phyloP scores from a whole-genome alignment of 1,140 invertebrate genomes.

The Galendromus occidentalis region DNA sequence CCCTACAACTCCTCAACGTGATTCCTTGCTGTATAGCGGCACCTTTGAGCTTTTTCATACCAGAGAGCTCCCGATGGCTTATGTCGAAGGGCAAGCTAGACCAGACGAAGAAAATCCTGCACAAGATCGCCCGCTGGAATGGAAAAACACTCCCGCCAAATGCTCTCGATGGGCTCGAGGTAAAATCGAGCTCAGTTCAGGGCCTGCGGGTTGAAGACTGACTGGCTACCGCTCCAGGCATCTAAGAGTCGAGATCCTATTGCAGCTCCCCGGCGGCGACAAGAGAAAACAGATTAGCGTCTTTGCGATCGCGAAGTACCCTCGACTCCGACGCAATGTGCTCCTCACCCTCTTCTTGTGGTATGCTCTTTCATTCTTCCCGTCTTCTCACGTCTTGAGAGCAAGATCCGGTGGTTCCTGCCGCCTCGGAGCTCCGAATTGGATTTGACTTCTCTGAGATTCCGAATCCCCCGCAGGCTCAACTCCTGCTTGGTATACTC shows the following conservation, averaged over 20 bases:
- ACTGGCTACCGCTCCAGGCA: too few species aligned
- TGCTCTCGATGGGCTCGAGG: not conserved
- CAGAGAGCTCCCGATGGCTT: slow-evolving; percentile 40
- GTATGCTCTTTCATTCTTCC: not conserved
- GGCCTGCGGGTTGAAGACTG: too few species aligned
- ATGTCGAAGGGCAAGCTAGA: slow-evolving; percentile 57
- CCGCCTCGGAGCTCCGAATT: too few species aligned
- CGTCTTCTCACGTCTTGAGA: too few species aligned
- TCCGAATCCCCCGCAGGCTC: not conserved
- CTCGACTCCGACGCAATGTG: not conserved
- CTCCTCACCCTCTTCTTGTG: not conserved
- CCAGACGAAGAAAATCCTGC: slow-evolving; percentile 49
- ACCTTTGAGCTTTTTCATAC: slow-evolving; percentile 27
- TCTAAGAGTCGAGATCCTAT: not conserved
- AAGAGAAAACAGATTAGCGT: not conserved
- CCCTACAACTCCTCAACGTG: slow-evolving; percentile 4
- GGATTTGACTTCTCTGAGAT: not conserved
- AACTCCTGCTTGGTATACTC: slow-evolving; percentile 7
- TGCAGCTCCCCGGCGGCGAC: not conserved
- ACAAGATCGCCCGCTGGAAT: slow-evolving; percentile 57
- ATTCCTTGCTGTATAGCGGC: not conserved
- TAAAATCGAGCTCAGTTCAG: too few species aligned
- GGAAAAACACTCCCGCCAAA: slow-evolving; percentile 39
- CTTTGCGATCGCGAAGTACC: not conserved
- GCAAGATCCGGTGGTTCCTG: too few species aligned